phyloP scores from a whole-genome alignment of 1,140 invertebrate genomes.

The Drosophila mojavensis region DNA sequence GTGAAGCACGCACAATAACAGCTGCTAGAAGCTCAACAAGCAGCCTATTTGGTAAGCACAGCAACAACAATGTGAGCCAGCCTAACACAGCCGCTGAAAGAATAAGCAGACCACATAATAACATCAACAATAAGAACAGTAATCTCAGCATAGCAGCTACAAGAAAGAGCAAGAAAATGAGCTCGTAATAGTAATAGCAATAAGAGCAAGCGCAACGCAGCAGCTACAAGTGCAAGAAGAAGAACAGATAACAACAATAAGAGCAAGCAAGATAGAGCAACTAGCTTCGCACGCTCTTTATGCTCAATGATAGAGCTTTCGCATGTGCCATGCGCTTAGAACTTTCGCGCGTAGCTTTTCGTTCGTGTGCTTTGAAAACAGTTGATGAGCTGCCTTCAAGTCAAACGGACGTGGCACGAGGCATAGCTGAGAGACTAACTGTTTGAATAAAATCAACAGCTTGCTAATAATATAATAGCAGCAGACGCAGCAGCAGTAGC shows the following conservation, averaged over 20 bases:
- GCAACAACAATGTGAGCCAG: background rate
- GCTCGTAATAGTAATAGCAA: no score
- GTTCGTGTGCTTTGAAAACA: slow-evolving; percentile 58
- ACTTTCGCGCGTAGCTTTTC: slow-evolving; percentile 54
- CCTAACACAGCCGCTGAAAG: no score
- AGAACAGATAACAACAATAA: background rate
- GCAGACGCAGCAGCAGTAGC: slow-evolving; percentile 17
- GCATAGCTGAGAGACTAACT: slow-evolving; percentile 30
- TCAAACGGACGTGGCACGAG: slow-evolving; percentile 57
- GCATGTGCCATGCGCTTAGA: slow-evolving; percentile 61
- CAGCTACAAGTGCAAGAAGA: background rate
- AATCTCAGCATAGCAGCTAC: no score
- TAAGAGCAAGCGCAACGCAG: background rate
- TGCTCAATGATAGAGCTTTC: slow-evolving; percentile 45
- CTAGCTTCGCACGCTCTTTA: slow-evolving; percentile 36
- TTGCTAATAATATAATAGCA: slow-evolving; percentile 37
- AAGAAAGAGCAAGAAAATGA: no score
- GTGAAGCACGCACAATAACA: background rate
- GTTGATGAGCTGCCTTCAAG: slow-evolving; percentile 75
- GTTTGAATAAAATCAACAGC: slow-evolving; percentile 39
- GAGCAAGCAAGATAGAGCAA: slow-evolving; percentile 5
- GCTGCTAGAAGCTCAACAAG: background rate
- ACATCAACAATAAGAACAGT: no score
- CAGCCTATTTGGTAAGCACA: no score
- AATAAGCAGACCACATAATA: no score